Evolutionary conservation across 2,888 invertebrate species (phyloP), one percentile per base, ranked within the genome.

Genomic region (Trimorus sp.): DNA sequence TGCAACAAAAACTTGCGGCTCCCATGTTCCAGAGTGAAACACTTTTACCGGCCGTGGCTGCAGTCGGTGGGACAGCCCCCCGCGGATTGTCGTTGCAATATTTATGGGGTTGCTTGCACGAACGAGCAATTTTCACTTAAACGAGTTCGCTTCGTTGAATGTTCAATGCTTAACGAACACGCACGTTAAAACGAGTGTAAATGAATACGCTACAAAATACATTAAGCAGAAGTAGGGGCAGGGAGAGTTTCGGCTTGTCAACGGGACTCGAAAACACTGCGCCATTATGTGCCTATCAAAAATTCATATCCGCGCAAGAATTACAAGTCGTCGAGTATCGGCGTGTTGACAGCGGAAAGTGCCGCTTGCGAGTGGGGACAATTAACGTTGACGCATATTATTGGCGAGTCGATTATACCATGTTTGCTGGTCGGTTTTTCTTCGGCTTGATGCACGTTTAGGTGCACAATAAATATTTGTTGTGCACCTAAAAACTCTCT

Each of bases 91-190:
- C 88, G 85, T 86, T 86, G 86, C 87, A 89, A 89, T 89, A 89
- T 89, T 89, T 89, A 88, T 88, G 78, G 78, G 78, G 89, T 88
- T 88, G 88, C 85, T 85, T 88, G 89, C 89, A 87, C 89, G 88
- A 89, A 85, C 87, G 89, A 87, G 87, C 89, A 89, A 89, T 89
- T 88, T 86, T 82, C 85, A 86, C 87, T 87, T 88, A 88, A 87
- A 87, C 89, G 88, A 88, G 88, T 88, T 88, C 89, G 89, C 88
- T 87, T 84, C 86, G 89, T 85, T 89, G 87, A 83, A 80, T 87
- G 85, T 85, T 86, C 86, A 87, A 87, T 79, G 83, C 81, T 83
- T 83, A 83, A 83, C 80, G 83, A 82, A 84, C 79, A 68, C 82
- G 77, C 83, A 80, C 84, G 80, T 82, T 80, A 69, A 84, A 84